Evolutionary conservation across 2,888 invertebrate genomes (phyloP).

Genomic region (Diarsia dahlii): DNA sequence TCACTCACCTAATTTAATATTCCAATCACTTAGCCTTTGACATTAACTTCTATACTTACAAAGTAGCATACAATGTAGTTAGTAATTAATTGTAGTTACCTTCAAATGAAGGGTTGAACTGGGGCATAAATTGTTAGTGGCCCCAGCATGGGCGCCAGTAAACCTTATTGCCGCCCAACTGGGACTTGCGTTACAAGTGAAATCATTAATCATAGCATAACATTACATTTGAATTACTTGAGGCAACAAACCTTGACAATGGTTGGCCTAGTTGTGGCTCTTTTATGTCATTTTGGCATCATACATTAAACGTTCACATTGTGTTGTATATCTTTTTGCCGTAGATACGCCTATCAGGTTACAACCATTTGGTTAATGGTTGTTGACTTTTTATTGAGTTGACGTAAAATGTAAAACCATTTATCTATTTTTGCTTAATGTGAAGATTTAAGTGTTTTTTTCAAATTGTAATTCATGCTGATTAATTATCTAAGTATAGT

Average conservation of each 20-base stretch:
- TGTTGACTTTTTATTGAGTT: not conserved
- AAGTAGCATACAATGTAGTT: slow-evolving; percentile 13
- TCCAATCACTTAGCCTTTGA: slow-evolving; percentile 3
- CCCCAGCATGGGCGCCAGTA: slow-evolving; percentile 54
- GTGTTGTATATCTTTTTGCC: not conserved
- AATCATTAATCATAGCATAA: slow-evolving; percentile 51
- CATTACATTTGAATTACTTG: slow-evolving; percentile 45
- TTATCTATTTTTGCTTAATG: not conserved
- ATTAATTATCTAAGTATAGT: not conserved
- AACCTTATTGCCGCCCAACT: slow-evolving; percentile 50
- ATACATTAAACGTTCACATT: slow-evolving; percentile 1
- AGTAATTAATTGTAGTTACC: slow-evolving; percentile 38
- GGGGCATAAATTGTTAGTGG: slow-evolving; percentile 35
- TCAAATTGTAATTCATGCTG: not conserved
- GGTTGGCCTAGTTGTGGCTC: slow-evolving; percentile 22
- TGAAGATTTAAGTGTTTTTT: not conserved
- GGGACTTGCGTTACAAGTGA: slow-evolving; percentile 38
- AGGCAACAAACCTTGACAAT: slow-evolving; percentile 34
- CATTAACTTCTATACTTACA: slow-evolving; percentile 9
- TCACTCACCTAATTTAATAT: not conserved
- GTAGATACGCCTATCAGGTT: not conserved
- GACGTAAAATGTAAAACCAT: not conserved
- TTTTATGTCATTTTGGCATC: slow-evolving; percentile 36
- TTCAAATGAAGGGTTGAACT: slow-evolving; percentile 42
- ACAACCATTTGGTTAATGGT: not conserved